Evolutionary conservation across 2,797 vertebrate species (phyloP).

Genomic region (Pseudocheirus occidentalis): DNA sequence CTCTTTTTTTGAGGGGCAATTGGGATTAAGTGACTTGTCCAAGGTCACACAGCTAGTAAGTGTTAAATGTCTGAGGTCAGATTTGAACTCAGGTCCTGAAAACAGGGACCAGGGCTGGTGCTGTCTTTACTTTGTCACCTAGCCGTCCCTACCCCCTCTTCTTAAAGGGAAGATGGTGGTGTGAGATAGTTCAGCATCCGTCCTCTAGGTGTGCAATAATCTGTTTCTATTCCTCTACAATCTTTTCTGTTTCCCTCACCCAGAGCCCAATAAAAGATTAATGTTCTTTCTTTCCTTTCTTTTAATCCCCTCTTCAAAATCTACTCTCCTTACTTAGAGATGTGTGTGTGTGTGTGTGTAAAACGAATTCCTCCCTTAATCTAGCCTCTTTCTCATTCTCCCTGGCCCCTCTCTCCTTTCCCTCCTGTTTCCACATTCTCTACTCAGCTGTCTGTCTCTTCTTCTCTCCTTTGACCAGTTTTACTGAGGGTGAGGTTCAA

Average conservation of each 20-base stretch:
- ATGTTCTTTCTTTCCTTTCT: neutral
- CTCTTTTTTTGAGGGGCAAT: neutral
- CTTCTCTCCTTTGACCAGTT: neutral
- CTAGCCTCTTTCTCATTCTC: neutral
- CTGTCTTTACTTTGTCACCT: no score
- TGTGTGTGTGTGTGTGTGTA: neutral
- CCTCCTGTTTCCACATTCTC: neutral
- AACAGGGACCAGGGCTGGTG: no score
- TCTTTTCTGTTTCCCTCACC: neutral
- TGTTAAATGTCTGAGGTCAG: no score
- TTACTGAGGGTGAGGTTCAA: neutral
- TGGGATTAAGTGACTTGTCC: no score
- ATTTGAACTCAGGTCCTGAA: no score
- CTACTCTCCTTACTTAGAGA: neutral
- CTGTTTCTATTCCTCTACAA: neutral
- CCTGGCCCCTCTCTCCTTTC: neutral
- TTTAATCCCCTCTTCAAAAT: neutral
- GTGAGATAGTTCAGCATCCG: neutral
- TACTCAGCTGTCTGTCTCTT: neutral
- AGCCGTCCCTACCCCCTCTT: neutral
- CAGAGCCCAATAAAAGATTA: neutral
- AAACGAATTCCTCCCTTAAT: neutral
- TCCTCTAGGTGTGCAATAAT: neutral
- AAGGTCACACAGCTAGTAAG: no score
- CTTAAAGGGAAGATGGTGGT: neutral